Evolutionary conservation across 1,140 invertebrate species (phyloP).

Genomic region (Hyposmocoma kahamanoa): DNA sequence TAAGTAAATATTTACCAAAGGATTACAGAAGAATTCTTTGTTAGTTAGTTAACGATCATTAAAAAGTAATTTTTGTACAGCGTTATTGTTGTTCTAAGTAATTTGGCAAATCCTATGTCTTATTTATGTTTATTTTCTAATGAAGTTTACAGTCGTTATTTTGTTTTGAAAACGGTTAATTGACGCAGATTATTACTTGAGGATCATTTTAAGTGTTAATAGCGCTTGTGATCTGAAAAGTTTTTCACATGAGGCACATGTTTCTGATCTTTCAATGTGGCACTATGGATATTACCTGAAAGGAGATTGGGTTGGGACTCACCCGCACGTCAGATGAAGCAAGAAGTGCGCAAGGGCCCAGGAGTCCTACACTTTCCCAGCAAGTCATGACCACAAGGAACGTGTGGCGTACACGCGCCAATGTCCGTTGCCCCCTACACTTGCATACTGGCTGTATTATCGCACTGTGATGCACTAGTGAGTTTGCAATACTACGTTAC

Average conservation of each 20-base stretch:
- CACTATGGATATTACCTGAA: background rate
- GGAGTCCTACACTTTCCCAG: constrained; percentile 70
- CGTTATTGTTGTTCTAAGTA: background rate
- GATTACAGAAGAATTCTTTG: too few species aligned
- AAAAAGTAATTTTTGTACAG: too few species aligned
- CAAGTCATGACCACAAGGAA: constrained; percentile 63
- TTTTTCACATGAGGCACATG: background rate
- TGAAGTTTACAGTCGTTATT: too few species aligned
- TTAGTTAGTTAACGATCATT: background rate
- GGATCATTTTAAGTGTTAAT: constrained; percentile 12
- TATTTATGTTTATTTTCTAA: background rate
- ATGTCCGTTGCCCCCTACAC: constrained; percentile 34
- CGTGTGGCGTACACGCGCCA: constrained; percentile 74
- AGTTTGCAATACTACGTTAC: constrained; percentile 42
- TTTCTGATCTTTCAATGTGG: too few species aligned
- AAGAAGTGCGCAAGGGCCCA: constrained; percentile 68
- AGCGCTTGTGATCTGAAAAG: constrained; percentile 7
- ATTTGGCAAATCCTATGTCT: background rate
- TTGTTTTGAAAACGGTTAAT: constrained; percentile 1
- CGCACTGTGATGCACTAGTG: constrained; percentile 46
- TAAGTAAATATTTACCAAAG: too few species aligned
- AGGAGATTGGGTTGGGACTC: constrained; percentile 32
- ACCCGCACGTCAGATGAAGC: constrained; percentile 63
- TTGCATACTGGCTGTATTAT: constrained; percentile 32
- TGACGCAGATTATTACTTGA: constrained; percentile 16